Base-by-base conservation (phyloP, 2,797 vertebrate genomes). In the Falco concolor region DNA sequence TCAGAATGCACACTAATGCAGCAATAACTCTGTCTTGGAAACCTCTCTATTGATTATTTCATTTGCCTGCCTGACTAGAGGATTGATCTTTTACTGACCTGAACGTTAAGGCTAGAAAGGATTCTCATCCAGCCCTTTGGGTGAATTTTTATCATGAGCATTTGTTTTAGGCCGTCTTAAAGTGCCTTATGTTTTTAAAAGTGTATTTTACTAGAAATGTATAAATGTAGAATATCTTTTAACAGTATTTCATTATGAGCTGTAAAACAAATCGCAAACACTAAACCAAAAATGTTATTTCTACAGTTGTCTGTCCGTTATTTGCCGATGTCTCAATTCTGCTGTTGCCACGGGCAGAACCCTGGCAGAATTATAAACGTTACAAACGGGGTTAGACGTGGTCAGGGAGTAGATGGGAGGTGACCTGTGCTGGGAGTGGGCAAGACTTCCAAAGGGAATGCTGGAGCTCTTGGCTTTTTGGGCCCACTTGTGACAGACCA, bases 131-230 rank as follows among this genome's bases (percentile, higher is more conserved):
- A 85, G 36, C 47, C 84, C 44, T 91, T 65, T 90, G 8, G 65
- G 16, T 96, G 87, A 88, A 83, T 96, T 97, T 84, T 88, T 88
- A 45, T 78, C 53, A 11, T 36, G 72, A 94, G 65, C 81, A 32
- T 92, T 98, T 97, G 92, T 89, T 97, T 96, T 96, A 95, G 73
- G 61, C 96, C 93, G 91, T 93, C 84, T 78, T 87, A 36, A 97
- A 96, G 95, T 98, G 97, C 97, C 96, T 97, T 97, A 72, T 8
- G 30, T 96, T 97, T 97, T 96, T 90, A 81, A 95, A 96, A 94
- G 24, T 91, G 45, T 88, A 84, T 95, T 96, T 97, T 97, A 73
- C 83, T 97, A 89, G 64, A 94, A 97, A 96, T 89, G 40, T 89
- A 77, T 49, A 79, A 74, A 87, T 96, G 90, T 95, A 93, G 72